Base-by-base conservation (phyloP, 2,888 invertebrate species). In the Ichneumon xanthorius region DNA sequence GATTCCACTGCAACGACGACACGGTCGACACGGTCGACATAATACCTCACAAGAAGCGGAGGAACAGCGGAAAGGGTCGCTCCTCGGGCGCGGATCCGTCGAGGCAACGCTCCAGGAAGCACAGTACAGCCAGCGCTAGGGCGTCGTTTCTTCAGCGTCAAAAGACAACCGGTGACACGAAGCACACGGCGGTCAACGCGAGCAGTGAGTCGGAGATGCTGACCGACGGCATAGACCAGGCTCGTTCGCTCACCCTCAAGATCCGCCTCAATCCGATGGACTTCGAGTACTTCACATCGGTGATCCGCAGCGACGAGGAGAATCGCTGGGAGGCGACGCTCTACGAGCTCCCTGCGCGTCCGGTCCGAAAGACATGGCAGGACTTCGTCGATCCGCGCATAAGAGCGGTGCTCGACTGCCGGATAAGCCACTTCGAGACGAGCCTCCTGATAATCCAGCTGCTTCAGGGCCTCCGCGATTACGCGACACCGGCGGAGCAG, bases 261-360 rank as follows among this genome's bases (percentile, higher is more conserved):
- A 95, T 96, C 80, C 94, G 95, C 83, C 89, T 95, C n/a, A 95
- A 95, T 48, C 94, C 94, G 70, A 96, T 96, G 93, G 95, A 96
- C 90, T 96, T 96, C 90, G 95, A 95, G 82, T 96, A 96, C 90
- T 96, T 96, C 91, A 95, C 95, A 71, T 95, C 95, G 0, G 94
- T 94, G 0, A 93, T 95, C 0, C 88, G 94, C 7, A 94, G 94
- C 88, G 95, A 94, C 77, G 94, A 94, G 84, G 95, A 95, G 80
- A 87, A 94, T 1, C 94, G 94, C 9, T 92, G 94, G 78, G 94
- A 93, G 72, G 93, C 93, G 2, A 87, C 88, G 1, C 90, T 94
- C 0, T 94, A 94, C 71, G 94, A 95, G n/a, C 90, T 94, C 0
- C 92, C 93, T 75, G 89, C 94, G 0, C 94, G 94, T 5, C 86